Conservation (phyloP, 1,140 invertebrate species). For the Oncopodura yosiiana region DNA sequence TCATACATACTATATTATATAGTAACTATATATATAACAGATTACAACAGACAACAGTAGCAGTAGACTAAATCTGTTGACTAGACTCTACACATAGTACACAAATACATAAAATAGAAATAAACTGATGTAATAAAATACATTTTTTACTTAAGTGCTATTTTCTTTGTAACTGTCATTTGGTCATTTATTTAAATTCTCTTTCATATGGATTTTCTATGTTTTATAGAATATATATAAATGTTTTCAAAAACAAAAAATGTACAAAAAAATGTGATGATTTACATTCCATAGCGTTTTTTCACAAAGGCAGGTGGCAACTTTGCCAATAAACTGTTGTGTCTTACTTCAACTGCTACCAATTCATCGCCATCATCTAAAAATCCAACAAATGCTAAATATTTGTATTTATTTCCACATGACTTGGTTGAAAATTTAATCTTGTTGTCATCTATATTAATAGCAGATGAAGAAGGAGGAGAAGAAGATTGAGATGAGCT, state of each 20-base stretch:
- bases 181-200: background rate
- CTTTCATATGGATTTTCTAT: background rate
- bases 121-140: background rate
- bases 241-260: background rate
- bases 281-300: constrained; percentile 32
- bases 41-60: no score
- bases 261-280: no score
- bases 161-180: no score
- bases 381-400: constrained; percentile 23
- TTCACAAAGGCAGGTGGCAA: constrained; percentile 32
- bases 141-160: background rate
- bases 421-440: constrained; percentile 15
- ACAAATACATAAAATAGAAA: background rate
- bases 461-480: background rate
- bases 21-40: no score
- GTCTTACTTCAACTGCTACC: constrained; percentile 29
- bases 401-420: constrained; percentile 25
- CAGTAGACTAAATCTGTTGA: no score
- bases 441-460: background rate
- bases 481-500: no score
- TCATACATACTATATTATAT: constrained; percentile 3
- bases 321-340: constrained; percentile 21
- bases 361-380: constrained; percentile 22
- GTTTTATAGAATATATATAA: background rate
- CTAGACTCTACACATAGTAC: background rate